Conservation (phyloP, 2,113 vertebrate genomes). For the Cyanistes caeruleus region DNA sequence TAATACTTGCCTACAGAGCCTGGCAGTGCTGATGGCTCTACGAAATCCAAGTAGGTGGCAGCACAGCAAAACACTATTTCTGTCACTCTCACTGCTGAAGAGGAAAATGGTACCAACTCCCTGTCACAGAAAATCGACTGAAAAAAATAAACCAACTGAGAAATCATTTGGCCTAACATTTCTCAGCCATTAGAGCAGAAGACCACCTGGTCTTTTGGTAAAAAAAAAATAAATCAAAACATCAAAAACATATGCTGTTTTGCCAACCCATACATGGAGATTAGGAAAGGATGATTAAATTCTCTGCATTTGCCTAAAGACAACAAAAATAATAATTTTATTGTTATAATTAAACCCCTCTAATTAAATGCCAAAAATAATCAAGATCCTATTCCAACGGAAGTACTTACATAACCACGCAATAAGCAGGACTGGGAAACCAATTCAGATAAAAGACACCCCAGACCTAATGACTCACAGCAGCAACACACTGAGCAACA, state of each 20-base stretch:
- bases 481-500: background rate
- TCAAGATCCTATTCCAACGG: background rate
- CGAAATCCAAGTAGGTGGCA: conserved; percentile 59
- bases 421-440: background rate
- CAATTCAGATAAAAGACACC: background rate
- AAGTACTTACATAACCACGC: background rate
- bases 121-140: background rate
- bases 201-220: background rate
- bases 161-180: background rate
- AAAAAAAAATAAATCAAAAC: background rate
- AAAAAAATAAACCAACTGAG: background rate
- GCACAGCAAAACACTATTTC: conserved; percentile 64
- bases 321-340: background rate
- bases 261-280: background rate
- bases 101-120: conserved; percentile 39
- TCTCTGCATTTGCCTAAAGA: background rate
- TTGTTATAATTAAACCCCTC: background rate
- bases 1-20: conserved; percentile 53
- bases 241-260: background rate
- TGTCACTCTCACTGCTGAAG: conserved; percentile 23
- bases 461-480: background rate
- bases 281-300: background rate
- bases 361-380: background rate
- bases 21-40: conserved; percentile 45
- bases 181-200: conserved; percentile 6